phyloP scores from a whole-genome alignment of 2,888 invertebrate species.

The Dysmachus trigonus region DNA sequence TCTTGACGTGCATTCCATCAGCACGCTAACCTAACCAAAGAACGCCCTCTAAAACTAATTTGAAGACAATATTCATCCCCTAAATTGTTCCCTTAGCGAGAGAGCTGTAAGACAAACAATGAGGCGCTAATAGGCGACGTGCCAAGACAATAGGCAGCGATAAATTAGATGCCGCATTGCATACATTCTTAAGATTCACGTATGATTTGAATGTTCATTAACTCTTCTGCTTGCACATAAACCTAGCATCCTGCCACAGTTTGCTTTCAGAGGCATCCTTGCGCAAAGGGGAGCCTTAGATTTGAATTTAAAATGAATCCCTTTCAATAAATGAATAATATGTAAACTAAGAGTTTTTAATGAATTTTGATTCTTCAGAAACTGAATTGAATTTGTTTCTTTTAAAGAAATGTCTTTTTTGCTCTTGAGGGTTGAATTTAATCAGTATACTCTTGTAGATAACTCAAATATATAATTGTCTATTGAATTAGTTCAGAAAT shows the following conservation, averaged over 20 bases:
- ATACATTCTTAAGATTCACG: slow-evolving; percentile 34
- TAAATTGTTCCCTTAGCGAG: slow-evolving; percentile 7
- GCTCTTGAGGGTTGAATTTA: too few species aligned
- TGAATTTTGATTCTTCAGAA: too few species aligned
- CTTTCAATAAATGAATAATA: background rate
- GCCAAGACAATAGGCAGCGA: slow-evolving; percentile 44
- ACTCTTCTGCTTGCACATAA: slow-evolving; percentile 52
- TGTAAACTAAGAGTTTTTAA: background rate
- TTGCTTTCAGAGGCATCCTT: background rate
- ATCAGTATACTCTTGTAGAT: too few species aligned
- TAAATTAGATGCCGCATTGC: slow-evolving; percentile 37
- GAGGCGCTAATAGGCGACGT: slow-evolving; percentile 42
- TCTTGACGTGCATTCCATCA: background rate
- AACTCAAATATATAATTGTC: too few species aligned
- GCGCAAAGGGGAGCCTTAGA: background rate
- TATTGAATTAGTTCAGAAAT: too few species aligned
- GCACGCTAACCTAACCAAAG: background rate
- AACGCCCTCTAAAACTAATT: slow-evolving; percentile 29
- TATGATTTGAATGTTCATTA: slow-evolving; percentile 48
- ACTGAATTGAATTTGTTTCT: too few species aligned
- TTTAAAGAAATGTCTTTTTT: too few species aligned
- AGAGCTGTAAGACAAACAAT: slow-evolving; percentile 41
- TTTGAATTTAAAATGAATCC: background rate
- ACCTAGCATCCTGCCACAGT: background rate
- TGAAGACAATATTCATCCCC: slow-evolving; percentile 33